A percentile compares a stretch with the other conserved stretches of the same genome.
Evolutionary conservation across 2,888 invertebrate species (phyloP).

Genomic region (Xiphydria camelus): DNA sequence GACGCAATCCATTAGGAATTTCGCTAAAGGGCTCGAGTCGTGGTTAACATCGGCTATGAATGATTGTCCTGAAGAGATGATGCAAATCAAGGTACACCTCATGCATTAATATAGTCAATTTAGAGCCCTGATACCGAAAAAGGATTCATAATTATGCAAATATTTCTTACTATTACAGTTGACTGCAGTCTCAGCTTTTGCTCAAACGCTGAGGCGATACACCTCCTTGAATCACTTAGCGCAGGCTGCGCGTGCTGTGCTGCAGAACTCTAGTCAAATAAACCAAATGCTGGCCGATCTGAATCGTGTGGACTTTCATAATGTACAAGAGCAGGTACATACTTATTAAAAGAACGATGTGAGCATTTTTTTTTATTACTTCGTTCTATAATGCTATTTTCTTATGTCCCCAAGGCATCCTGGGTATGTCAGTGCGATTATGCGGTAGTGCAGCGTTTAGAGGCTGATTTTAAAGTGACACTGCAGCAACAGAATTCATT

Average conservation of each 20-base stretch:
- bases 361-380: slow-evolving; percentile 23
- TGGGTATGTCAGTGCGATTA: slow-evolving; percentile 98
- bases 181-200: slow-evolving; percentile 85
- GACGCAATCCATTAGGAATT: slow-evolving; percentile 90
- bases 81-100: slow-evolving; percentile 77
- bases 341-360: too few relatives aligned
- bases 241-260: slow-evolving; percentile 91
- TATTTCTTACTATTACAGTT: slow-evolving; percentile 55
- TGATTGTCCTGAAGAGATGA: slow-evolving; percentile 81
- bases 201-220: slow-evolving; percentile 92
- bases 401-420: slow-evolving; percentile 70
- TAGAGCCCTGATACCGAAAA: too few relatives aligned
- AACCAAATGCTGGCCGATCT: slow-evolving; percentile 95
- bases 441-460: slow-evolving; percentile 79
- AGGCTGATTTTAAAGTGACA: slow-evolving; percentile 91
- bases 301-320: slow-evolving; percentile 96
- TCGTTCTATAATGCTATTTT: slow-evolving; percentile 44
- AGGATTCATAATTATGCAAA: background rate
- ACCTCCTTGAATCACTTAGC: slow-evolving; percentile 97
- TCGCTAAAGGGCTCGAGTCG: slow-evolving; percentile 89
- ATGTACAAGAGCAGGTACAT: slow-evolving; percentile 81
- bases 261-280: slow-evolving; percentile 93
- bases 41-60: slow-evolving; percentile 82
- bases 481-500: slow-evolving; percentile 89
- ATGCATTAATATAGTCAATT: too few relatives aligned